Evolutionary conservation across 2,888 invertebrate genomes (phyloP), one percentile per base, ranked within the genome.

Genomic region (Limnephilus auricula): DNA sequence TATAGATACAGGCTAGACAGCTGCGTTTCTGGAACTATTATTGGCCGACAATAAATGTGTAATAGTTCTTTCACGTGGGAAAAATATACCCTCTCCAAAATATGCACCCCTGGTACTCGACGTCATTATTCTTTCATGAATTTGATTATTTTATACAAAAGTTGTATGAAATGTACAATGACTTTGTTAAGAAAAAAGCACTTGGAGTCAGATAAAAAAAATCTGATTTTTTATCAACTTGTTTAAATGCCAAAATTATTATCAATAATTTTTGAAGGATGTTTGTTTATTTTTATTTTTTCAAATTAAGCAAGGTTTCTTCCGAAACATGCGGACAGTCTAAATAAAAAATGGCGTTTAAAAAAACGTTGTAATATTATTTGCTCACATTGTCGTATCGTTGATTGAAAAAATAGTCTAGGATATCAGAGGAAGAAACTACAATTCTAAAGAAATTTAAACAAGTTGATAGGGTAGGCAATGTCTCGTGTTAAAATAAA

Each of bases 1-100:
- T n/a, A n/a, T n/a, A n/a, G n/a, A n/a, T n/a, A n/a, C 34, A 15
- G 40, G 37, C 32, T 31, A 32, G 87, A 87, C 65, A 78, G 87
- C 87, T 78, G 78, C 78, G 34, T 87, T 78, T 78, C 78, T 87
- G 32, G 65, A 87, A 87, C 87, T 45, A 85, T 85, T 65, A 65
- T 65, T 85, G 85, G 82, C 82, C 34, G 34, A 82, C 34, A 82
- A 82, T 34, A 34, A 34, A 82, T 6, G 82, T 82, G 82, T 34
- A 34, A 82, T 82, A 31, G 25, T 82, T 9, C 40, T 12, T 34
- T 37, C 50, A 86, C 88, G 88, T 88, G 88, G 88, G 88, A 88
- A 88, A 65, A 50, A 65, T 65, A 31, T 88, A n/a, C 50, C 65
- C 88, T 32, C 45, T 25, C 88, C 65, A 65, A 65, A 25, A 65